These are phyloP conservation scores for Rousettus madagascariensis DNA, from an alignment of 2,797 vertebrate genomes.

Conservation along the genomic window DNA sequence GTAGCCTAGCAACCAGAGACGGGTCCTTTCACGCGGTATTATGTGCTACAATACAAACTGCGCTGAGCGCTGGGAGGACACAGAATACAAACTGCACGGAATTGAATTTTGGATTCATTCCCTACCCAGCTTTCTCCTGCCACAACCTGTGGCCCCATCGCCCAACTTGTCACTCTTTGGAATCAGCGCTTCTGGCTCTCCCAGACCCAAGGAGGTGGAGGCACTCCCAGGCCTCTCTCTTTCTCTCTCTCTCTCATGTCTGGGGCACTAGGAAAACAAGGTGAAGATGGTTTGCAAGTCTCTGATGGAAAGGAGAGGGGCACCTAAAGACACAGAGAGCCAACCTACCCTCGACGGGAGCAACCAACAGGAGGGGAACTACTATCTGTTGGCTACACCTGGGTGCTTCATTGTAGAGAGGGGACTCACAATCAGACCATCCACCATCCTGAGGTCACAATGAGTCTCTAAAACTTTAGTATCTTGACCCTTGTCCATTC, in stretches of 20 bases:
- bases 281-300: not conserved
- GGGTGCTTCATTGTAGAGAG: not conserved
- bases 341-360: not conserved
- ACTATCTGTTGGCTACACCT: not conserved
- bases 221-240: not conserved
- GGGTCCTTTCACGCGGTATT: not conserved
- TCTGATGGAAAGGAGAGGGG: not conserved
- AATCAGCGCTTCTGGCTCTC: not conserved
- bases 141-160: not conserved
- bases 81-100: not conserved
- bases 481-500: not conserved
- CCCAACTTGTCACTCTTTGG: not conserved
- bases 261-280: not conserved
- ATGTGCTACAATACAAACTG: not conserved
- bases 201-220: not conserved
- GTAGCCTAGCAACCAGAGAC: conserved; percentile 41
- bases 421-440: not conserved
- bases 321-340: not conserved
- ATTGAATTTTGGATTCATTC: not conserved
- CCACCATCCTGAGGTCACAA: not conserved
- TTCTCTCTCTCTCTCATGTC: not conserved
- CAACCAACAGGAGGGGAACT: not conserved
- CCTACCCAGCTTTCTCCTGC: not conserved
- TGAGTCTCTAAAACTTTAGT: not conserved
- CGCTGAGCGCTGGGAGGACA: not conserved